Conservation (phyloP, 2,113 vertebrate genomes). For the Garra rufa region DNA sequence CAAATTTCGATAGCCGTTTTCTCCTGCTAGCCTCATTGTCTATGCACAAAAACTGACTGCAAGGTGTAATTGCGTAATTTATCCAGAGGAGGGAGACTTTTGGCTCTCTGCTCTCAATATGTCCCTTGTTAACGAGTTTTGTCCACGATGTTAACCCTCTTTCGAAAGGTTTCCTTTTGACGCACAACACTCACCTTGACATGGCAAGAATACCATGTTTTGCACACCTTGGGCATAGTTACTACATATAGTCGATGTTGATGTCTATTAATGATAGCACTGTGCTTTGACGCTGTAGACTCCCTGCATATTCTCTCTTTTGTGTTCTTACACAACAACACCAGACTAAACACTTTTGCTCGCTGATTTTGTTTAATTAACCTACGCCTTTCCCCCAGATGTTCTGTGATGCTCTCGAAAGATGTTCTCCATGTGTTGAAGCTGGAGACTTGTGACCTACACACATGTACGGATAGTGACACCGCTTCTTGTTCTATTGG, state of each 20-base stretch:
- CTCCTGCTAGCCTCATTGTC: neutral
- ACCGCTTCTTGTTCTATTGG: slow-evolving; percentile 75
- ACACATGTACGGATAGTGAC: slow-evolving; percentile 59
- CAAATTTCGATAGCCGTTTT: slow-evolving; percentile 19
- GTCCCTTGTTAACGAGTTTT: neutral
- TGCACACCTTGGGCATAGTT: neutral
- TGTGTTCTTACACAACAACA: neutral
- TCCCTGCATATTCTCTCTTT: no score
- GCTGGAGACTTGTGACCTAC: slow-evolving; percentile 54
- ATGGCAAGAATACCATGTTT: neutral
- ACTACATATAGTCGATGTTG: neutral
- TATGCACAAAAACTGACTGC: neutral
- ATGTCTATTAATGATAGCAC: neutral
- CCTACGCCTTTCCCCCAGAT: neutral
- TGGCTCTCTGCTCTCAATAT: neutral
- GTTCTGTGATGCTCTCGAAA: slow-evolving; percentile 45
- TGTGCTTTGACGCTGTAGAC: neutral
- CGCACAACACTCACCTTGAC: neutral
- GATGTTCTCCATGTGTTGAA: slow-evolving; percentile 69
- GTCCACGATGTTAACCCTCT: neutral
- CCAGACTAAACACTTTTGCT: neutral
- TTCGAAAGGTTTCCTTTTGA: neutral
- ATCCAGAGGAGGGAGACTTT: slow-evolving; percentile 75
- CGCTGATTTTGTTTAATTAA: neutral
- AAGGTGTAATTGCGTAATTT: slow-evolving; percentile 55